Percentiles rank a stretch among this genome's conserved stretches.
Conservation (phyloP, 2,113 vertebrate genomes). For the Lepus timidus region DNA sequence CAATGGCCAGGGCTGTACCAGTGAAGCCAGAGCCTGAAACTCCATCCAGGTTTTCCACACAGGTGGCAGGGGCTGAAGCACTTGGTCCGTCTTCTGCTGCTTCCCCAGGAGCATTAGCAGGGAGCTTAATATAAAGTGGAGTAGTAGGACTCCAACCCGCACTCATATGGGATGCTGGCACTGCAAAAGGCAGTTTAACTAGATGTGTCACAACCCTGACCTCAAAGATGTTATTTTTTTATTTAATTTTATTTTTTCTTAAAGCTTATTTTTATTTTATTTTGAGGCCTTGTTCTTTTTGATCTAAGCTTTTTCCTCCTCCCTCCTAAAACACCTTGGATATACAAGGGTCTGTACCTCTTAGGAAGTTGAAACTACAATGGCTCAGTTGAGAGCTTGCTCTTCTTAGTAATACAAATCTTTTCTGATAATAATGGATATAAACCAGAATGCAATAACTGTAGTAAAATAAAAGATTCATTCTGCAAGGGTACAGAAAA, state of each 20-base stretch:
- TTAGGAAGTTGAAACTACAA: not conserved
- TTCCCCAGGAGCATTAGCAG: no score
- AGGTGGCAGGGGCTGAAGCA: no score
- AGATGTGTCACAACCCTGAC: no score
- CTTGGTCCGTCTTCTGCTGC: no score
- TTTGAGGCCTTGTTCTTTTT: not conserved
- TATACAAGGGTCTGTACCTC: not conserved
- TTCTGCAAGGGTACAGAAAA: not conserved
- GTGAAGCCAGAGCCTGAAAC: no score
- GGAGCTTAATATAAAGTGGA: no score
- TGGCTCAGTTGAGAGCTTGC: not conserved
- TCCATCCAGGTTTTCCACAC: no score
- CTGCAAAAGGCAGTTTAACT: no score
- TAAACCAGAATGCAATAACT: not conserved
- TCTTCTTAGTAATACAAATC: constrained; percentile 15
- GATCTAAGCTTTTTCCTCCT: not conserved
- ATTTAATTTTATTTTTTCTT: not conserved
- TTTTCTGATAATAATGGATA: not conserved
- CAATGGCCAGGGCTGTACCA: no score
- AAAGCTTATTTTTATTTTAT: not conserved
- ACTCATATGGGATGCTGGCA: no score
- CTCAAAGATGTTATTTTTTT: no score
- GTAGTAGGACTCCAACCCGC: no score
- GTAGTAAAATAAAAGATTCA: not conserved
- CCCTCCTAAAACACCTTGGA: not conserved